Base-by-base conservation (phyloP, 53 echinoderm and acorn worm genomes). In the Henricia sp. region DNA sequence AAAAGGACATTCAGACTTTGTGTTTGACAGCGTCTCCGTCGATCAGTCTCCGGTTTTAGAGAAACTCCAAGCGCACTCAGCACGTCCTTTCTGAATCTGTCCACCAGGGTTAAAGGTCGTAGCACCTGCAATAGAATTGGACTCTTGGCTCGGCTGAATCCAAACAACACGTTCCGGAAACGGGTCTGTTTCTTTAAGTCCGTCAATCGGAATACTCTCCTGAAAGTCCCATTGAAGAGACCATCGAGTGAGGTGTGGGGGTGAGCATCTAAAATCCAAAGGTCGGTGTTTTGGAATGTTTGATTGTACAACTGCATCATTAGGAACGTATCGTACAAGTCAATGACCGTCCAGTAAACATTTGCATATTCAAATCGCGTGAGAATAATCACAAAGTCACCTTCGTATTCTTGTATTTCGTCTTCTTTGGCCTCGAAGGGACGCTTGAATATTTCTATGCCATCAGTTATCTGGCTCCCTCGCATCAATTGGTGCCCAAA, bases 291-390 rank as follows among this genome's bases (percentile, higher is more conserved):
- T 0, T 41, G 28, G 43, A 84, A 84, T 54, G 84, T 84, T 52
- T 57, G 44, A 53, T 84, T 84, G 58, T 84, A 84, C 12, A 84
- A 41, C 56, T 70, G 84, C 84, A 84, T 70, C 84, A 54, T 54
- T 10, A 84, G 84, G 70, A 84, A 84, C 14, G 70, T 34, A 54
- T 84, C 39, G 42, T 84, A 84, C 35, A 84, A 48, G 65, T 84
- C 84, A 26, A 70, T 84, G 55, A 84, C 84, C 5, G 84, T 84
- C 84, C 84, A 84, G 70, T 84, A 84, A 4, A 84, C 84, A 20
- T 84, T 84, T 36, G 84, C 84, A 13, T 84, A 84, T 41, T 84
- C 84, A 6, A 26, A 70, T 39, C 84, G 84, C 9, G 55, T 70
- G 6, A 84, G 65, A 24, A 70, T 38, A n/a, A 84, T 84, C 19